Conservation (phyloP, 1,140 invertebrate species). For the Papilio helenus region DNA sequence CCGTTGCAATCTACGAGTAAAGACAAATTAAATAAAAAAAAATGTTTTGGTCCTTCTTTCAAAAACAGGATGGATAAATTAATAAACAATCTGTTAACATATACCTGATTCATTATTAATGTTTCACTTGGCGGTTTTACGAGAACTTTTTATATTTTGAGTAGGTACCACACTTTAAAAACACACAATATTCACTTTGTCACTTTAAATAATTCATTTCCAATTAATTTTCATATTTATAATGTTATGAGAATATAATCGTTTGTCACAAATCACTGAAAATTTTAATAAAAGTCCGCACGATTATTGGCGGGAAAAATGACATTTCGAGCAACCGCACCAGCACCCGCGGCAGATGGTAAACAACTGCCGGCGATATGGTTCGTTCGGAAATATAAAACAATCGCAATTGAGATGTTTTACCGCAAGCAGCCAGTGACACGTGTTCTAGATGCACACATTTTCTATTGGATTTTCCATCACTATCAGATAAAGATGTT, state of each 20-base stretch:
- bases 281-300: conserved; percentile 18
- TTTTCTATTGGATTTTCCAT: conserved; percentile 24
- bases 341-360: conserved; percentile 53
- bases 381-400: conserved; percentile 46
- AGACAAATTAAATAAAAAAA: neutral
- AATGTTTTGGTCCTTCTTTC: neutral
- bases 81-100: neutral
- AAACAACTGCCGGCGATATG: conserved; percentile 53
- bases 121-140: conserved; percentile 1
- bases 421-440: conserved; percentile 39
- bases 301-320: conserved; percentile 42
- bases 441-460: conserved; percentile 21
- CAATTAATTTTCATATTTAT: neutral
- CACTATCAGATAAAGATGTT: neutral
- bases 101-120: neutral
- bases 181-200: neutral
- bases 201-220: neutral
- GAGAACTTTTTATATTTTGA: neutral
- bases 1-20: neutral
- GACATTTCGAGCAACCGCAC: conserved; percentile 54
- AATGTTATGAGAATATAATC: neutral
- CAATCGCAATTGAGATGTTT: conserved; percentile 48
- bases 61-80: neutral
- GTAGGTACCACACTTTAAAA: conserved; percentile 11
- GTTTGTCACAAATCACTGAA: neutral